Base-by-base conservation (phyloP, 1,140 invertebrate species). In the Plodia interpunctella region DNA sequence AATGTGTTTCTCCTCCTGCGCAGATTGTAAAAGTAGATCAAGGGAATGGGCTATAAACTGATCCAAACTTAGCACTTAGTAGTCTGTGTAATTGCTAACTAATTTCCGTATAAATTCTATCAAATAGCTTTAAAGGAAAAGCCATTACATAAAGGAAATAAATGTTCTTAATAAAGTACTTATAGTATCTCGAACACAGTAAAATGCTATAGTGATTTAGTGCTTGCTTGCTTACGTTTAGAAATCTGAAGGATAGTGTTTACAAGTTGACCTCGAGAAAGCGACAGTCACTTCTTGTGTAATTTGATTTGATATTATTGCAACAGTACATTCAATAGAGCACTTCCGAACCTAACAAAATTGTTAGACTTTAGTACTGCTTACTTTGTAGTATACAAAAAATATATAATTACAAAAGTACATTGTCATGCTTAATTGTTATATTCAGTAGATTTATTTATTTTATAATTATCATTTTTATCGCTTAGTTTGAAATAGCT, bases 181-280 rank as follows among this genome's bases (percentile, higher is more conserved):
- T 11, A 32, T 11, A 8, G 1, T 1, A 32, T 32, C 30, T 32
- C 30, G 10, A 11, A 32, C 15, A 44, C 2, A n/a, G 10, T 17
- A 15, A 15, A 44, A 15, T 44, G 10, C 3, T 44, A 15, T 2
- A 2, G 38, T n/a, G 13, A 44, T 44, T n/a, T 44, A 44, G 38
- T 17, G 38, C 38, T 44, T 44, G 15, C 38, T 13, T 17, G 38
- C 38, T 44, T 44, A 44, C 38, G 38, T 17, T 44, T 15, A 15
- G 38, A 44, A 44, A 44, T 44, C 38, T 15, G 15, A 44, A 44
- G 15, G 13, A n/a, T 44, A 15, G 38, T 44, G 15, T 44, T 44
- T 44, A 15, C 38, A 44, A 44, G 38, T 44, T 44, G 38, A 44
- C 38, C 38, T 44, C 38, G 38, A 44, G 38, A 44, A 44, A 44